Percentiles rank a stretch among this genome's conserved stretches.
These are phyloP conservation scores for Odontothrips loti DNA, from an alignment of 2,888 invertebrate species.

Conservation along the genomic window DNA sequence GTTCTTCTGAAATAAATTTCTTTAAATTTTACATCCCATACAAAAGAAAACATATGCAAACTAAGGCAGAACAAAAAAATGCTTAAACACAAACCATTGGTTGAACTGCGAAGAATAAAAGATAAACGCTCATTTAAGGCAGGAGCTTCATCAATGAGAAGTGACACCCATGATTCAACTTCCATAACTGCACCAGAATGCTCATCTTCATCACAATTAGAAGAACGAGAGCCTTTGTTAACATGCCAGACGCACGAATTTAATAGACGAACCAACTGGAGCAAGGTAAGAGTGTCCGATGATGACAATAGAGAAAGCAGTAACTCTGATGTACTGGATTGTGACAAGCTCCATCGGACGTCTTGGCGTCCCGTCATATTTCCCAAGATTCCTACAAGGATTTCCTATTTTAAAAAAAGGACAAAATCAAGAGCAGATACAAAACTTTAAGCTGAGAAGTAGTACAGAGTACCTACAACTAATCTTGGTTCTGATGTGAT, in stretches of 20 bases:
- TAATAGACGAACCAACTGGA: conserved; percentile 68
- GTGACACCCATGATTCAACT: conserved; percentile 40
- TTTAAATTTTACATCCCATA: background rate
- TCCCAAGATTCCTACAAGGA: conserved; percentile 75
- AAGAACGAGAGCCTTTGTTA: conserved; percentile 34
- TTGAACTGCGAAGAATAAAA: conserved; percentile 71
- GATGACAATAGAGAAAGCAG: conserved; percentile 56
- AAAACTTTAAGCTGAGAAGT: background rate
- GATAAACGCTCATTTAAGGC: conserved; percentile 57
- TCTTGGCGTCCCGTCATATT: conserved; percentile 72
- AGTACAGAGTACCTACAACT: conserved; percentile 45
- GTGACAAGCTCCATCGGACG: conserved; percentile 55
- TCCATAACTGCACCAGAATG: conserved; percentile 34
- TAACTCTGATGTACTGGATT: conserved; percentile 54
- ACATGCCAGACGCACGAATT: conserved; percentile 45
- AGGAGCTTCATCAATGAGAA: conserved; percentile 41
- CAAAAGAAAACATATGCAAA: conserved; percentile 25
- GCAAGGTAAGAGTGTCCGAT: conserved; percentile 66
- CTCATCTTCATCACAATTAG: conserved; percentile 38
- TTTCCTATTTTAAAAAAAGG: conserved; percentile 56
- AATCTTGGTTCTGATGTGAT: conserved; percentile 59
- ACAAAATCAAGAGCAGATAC: background rate
- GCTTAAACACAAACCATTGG: conserved; percentile 51
- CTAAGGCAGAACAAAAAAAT: conserved; percentile 26
- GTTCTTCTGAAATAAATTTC: conserved; percentile 41